Evolutionary conservation across 2,888 invertebrate genomes (phyloP), one percentile per base, ranked within the genome.

Genomic region (Baccha elongata): DNA sequence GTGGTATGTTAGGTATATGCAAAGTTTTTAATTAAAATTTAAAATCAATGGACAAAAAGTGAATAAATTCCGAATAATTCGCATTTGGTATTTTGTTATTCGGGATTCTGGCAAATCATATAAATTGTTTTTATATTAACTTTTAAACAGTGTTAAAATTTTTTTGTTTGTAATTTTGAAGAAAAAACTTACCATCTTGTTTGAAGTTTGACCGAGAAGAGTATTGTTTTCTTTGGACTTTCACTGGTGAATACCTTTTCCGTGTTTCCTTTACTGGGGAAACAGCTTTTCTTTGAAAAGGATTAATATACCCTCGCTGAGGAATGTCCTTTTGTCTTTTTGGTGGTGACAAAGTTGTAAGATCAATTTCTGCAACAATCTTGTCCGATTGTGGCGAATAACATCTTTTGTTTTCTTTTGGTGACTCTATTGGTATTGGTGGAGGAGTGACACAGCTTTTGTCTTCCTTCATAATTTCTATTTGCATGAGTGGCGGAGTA

Each of bases 291-390:
- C 42, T 11, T 2, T 71, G 60, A 40, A 48, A 46, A 19, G 60
- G 60, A 29, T 60, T 60, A 40, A 3, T 29, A 17, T 60, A 44
- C 3, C 15, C 11, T 40, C 55, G 23, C n/a, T n/a, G n/a, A n/a
- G n/a, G n/a, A n/a, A 6, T 8, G 3, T 8, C 8, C 8, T 32
- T 32, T 32, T 8, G 29, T n/a, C 1, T 19, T 3, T 10, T 65
- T 15, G 65, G 29, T 11, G 48, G 35, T 29, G 65, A 11, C 3
- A 8, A 11, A 19, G 3, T 8, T 17, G 32, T 53, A 8, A 72
- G 35, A 29, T 64, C 53, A 10, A 53, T 48, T 15, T 53, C 15
- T 5, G n/a, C 8, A n/a, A 15, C 10, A 10, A 11, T 6, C 1
- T 26, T 21, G 21, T 23, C 5, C 4, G 53, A 8, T 2, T 19